Base-by-base conservation (phyloP, 2,888 invertebrate genomes). In the Aromia moschata region DNA sequence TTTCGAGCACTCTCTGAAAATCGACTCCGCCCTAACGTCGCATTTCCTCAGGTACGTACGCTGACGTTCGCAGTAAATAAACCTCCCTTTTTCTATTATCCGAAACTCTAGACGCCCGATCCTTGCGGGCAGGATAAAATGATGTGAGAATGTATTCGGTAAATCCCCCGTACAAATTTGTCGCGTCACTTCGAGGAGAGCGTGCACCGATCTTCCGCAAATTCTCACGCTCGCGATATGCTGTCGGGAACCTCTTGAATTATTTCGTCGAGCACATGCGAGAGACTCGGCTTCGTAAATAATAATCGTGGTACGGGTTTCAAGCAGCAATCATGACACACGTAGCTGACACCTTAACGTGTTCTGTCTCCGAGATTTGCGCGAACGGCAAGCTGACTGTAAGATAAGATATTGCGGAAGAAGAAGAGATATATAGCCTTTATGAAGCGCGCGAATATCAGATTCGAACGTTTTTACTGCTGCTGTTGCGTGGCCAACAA, bases 291-390 rank as follows among this genome's bases (percentile, higher is more conserved):
- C 33, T 18, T 14, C 49, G 41, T 56, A 56, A 51, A 56, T 56
- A 49, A 49, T 56, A 56, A 56, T 44, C 43, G 49, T 37, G 49
- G 31, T 56, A 49, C 41, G 44, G 49, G 56, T 49, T 56, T 12
- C 30, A 49, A 44, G 30, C 56, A 49, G 40, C 49, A 49, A 12
- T 51, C 49, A 37, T 51, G 56, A 43, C 56, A 46, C 55, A 16
- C 44, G 31, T 55, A 55, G 38, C 18, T 38, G 46, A 45, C 37
- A 38, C 44, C 41, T 31, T 41, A 41, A 56, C 56, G 41, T 31
- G 40, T n/a, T n/a, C 31, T 56, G 38, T 56, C 41, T 38, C 20
- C 56, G 47, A 56, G 43, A 44, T 38, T 47, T 43, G 43, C 10
- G n/a, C 25, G 25, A 25, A 25, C 4, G 7, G 25, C 7, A 25